Percentiles rank a stretch among this genome's conserved stretches.
phyloP scores from a whole-genome alignment of 2,113 vertebrate species.

The Sinocyclocheilus anophthalmus region DNA sequence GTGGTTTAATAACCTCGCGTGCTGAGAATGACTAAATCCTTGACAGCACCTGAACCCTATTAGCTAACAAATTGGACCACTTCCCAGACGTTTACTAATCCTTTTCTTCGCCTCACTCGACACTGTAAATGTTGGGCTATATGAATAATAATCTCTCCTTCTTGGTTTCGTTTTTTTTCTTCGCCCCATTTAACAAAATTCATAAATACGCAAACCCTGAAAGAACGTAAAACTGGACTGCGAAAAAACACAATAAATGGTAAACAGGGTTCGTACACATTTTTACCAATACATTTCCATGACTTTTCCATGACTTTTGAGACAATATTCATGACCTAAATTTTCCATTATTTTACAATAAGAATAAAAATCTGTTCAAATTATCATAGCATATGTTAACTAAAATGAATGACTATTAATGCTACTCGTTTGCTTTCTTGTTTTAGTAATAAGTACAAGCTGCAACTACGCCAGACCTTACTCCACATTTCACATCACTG shows the following conservation, averaged over 20 bases:
- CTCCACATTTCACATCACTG: no score
- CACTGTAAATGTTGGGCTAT: slow-evolving; percentile 42
- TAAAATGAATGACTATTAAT: no score
- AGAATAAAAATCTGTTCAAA: no score
- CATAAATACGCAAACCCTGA: slow-evolving; percentile 17
- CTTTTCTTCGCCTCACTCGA: neutral
- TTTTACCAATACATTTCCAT: no score
- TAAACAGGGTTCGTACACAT: no score
- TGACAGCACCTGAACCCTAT: slow-evolving; percentile 59
- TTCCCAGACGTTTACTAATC: slow-evolving; percentile 49
- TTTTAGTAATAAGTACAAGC: no score
- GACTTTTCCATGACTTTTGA: no score
- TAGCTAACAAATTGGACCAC: slow-evolving; percentile 58
- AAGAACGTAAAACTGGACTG: neutral
- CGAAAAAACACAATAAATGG: neutral
- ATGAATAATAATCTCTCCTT: slow-evolving; percentile 26
- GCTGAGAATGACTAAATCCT: slow-evolving; percentile 52
- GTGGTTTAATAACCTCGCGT: slow-evolving; percentile 57
- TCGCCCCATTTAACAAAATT: slow-evolving; percentile 31
- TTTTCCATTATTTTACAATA: no score
- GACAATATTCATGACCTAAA: no score
- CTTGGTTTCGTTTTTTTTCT: neutral
- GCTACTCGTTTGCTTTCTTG: no score
- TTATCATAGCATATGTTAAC: no score
- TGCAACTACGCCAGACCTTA: no score